These are phyloP conservation scores for Campylomormyrus tamandua DNA, from an alignment of 2,113 vertebrate species.

Conservation along the genomic window DNA sequence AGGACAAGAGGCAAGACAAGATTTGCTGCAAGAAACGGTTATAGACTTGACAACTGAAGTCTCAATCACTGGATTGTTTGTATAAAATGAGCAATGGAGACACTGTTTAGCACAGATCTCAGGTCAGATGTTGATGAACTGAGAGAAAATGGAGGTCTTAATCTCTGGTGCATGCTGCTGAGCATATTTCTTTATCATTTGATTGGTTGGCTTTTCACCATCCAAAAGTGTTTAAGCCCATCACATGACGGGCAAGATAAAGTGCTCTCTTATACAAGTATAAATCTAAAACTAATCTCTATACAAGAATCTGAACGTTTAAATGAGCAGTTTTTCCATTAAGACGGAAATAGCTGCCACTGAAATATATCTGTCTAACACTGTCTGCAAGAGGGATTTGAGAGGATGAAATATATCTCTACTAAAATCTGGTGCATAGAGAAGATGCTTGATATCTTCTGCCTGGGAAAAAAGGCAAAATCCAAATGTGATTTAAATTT, in stretches of 20 bases:
- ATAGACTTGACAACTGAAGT: not conserved
- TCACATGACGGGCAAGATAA: not conserved
- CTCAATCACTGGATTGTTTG: not conserved
- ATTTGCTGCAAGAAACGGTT: not conserved
- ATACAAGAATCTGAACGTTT: not conserved
- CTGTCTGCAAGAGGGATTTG: conserved; percentile 39
- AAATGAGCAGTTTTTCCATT: conserved; percentile 14
- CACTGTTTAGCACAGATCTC: not conserved
- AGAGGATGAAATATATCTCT: conserved; percentile 78
- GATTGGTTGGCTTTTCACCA: not conserved
- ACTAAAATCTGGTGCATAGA: conserved; percentile 45
- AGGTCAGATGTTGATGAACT: not conserved
- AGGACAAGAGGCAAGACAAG: not conserved
- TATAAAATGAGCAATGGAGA: not conserved
- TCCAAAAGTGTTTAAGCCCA: not conserved
- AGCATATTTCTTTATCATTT: not conserved
- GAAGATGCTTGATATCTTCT: not conserved
- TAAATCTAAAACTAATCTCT: conserved; percentile 10
- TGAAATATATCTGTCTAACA: conserved; percentile 15
- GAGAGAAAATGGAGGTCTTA: not conserved
- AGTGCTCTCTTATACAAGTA: not conserved
- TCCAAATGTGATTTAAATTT: conserved; percentile 44
- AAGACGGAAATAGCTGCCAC: not conserved
- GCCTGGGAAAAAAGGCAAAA: not conserved
- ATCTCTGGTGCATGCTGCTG: not conserved